Evolutionary conservation across 1,140 invertebrate genomes (phyloP).

Genomic region (Temnothorax nylanderi): DNA sequence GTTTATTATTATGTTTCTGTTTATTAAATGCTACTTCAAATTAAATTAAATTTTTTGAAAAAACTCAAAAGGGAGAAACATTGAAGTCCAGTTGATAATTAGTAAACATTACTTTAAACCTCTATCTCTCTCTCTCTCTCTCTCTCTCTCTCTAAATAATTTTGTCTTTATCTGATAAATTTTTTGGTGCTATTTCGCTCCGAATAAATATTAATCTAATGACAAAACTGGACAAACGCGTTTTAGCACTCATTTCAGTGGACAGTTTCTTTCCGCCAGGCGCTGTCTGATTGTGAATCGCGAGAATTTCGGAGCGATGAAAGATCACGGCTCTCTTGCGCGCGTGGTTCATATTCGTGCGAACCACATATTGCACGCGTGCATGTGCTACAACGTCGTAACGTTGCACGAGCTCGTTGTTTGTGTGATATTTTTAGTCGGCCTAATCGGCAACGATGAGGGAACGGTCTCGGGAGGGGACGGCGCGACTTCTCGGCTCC

Average conservation of each 20-base stretch:
- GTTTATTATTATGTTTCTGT: neutral
- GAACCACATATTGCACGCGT: neutral
- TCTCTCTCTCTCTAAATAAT: neutral
- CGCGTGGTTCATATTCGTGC: constrained; percentile 25
- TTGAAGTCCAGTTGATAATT: neutral
- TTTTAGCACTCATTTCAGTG: neutral
- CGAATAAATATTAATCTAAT: neutral
- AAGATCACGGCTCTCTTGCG: neutral
- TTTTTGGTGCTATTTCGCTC: neutral
- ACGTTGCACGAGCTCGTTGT: constrained; percentile 24
- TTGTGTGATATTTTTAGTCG: constrained; percentile 66
- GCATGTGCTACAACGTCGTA: neutral
- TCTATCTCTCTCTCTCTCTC: neutral
- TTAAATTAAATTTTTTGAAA: neutral
- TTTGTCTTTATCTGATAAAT: neutral
- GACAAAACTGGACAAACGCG: neutral
- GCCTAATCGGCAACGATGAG: constrained; percentile 51
- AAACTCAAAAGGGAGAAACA: neutral
- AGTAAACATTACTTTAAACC: neutral
- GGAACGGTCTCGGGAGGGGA: constrained; percentile 20
- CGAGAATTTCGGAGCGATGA: constrained; percentile 18
- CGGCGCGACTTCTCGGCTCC: neutral
- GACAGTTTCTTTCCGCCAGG: neutral
- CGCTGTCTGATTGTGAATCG: too few species aligned
- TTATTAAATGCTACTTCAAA: neutral